Conservation (phyloP, 2,113 vertebrate species). For the Perca fluviatilis region DNA sequence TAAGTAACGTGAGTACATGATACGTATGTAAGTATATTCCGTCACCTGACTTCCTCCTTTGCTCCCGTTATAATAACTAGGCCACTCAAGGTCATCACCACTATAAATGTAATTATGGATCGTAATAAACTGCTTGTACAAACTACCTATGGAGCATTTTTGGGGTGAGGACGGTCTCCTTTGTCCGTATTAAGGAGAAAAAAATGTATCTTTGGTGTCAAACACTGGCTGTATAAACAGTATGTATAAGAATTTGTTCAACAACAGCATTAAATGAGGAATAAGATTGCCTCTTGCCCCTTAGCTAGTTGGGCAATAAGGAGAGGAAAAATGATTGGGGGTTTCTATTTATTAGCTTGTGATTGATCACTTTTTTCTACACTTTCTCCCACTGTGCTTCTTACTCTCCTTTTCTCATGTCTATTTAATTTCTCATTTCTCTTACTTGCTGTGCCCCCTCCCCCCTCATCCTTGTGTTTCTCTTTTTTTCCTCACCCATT, state of each 20-base stretch:
- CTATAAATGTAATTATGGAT: too few relatives aligned
- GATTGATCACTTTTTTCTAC: constrained; percentile 41
- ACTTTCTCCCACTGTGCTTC: not conserved
- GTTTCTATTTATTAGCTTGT: constrained; percentile 27
- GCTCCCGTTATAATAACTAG: too few relatives aligned
- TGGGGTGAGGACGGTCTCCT: too few relatives aligned
- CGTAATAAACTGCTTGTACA: too few relatives aligned
- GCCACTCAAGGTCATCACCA: too few relatives aligned
- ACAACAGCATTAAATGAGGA: not conserved
- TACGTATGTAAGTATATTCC: too few relatives aligned
- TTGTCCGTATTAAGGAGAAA: too few relatives aligned
- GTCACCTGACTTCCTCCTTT: too few relatives aligned
- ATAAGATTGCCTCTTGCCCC: not conserved
- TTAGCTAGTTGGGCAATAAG: not conserved
- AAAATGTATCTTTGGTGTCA: too few relatives aligned
- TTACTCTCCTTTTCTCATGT: not conserved
- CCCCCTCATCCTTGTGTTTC: not conserved
- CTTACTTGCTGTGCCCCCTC: not conserved
- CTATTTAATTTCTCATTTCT: not conserved
- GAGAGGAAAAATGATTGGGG: not conserved
- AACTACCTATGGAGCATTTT: too few relatives aligned
- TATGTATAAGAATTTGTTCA: not conserved
- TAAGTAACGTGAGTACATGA: too few relatives aligned
- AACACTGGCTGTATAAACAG: too few relatives aligned
- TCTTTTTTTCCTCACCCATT: not conserved